These are phyloP conservation scores for Acestrorhynchus altus DNA, from an alignment of 2,797 vertebrate species.

Conservation along the genomic window DNA sequence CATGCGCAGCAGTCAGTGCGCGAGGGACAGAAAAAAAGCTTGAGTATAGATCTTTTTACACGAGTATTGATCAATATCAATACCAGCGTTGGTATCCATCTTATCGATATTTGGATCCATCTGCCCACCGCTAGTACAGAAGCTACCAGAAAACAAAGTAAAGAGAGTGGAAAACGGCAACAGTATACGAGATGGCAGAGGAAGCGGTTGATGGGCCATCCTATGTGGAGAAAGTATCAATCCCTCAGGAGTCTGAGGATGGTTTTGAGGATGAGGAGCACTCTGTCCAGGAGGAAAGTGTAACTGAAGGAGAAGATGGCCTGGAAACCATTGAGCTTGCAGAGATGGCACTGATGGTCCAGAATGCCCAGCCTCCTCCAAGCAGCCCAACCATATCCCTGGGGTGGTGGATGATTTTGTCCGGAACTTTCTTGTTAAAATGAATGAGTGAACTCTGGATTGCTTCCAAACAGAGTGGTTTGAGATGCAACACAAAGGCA, in stretches of 20 bases:
- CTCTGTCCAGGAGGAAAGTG: constrained; percentile 47
- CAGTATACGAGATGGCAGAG: constrained; percentile 17
- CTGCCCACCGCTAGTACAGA: too few species aligned
- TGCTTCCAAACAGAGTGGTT: constrained; percentile 93
- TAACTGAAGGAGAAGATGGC: constrained; percentile 53
- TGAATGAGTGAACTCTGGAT: constrained; percentile 88
- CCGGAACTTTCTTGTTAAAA: constrained; percentile 85
- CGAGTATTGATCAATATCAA: too few species aligned
- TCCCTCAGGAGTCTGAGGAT: constrained; percentile 57
- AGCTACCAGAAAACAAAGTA: neutral
- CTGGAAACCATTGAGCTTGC: constrained; percentile 42
- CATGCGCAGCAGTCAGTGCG: too few species aligned
- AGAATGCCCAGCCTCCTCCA: constrained; percentile 30
- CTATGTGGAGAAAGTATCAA: constrained; percentile 55
- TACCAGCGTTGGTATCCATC: too few species aligned
- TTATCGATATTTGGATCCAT: too few species aligned
- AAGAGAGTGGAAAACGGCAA: constrained; percentile 41
- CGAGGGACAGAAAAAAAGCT: too few species aligned
- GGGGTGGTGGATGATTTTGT: constrained; percentile 86
- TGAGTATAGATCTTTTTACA: too few species aligned
- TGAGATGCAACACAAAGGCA: constrained; percentile 80
- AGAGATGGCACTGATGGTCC: neutral
- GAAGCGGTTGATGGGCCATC: constrained; percentile 51
- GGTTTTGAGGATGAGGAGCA: constrained; percentile 58
- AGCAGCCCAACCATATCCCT: constrained; percentile 56